phyloP scores from a whole-genome alignment of 2,888 invertebrate genomes.

The Phalera bucephala region DNA sequence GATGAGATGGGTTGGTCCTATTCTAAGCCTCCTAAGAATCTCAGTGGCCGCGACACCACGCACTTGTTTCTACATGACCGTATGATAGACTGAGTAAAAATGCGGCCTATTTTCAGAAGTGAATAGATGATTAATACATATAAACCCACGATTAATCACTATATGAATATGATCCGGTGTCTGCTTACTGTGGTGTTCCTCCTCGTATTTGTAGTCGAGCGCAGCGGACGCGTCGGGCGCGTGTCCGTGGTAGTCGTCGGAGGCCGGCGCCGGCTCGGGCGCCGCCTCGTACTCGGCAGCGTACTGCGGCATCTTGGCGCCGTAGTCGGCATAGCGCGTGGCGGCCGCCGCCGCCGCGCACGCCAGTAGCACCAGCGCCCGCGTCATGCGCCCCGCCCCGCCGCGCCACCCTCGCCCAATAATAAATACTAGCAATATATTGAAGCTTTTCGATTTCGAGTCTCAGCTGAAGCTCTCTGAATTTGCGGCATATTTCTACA shows the following conservation, averaged over 20 bases:
- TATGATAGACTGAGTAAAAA: too few species aligned
- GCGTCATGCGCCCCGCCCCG: conserved; percentile 16
- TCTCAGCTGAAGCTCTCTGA: conserved; percentile 28
- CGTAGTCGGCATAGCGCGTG: conserved; percentile 55
- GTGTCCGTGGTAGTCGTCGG: conserved; percentile 54
- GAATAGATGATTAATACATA: too few species aligned
- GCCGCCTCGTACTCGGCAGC: conserved; percentile 46
- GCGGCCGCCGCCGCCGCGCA: conserved; percentile 36
- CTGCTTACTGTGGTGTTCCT: conserved; percentile 42
- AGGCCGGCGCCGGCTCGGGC: conserved; percentile 21
- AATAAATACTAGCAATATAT: conserved; percentile 13
- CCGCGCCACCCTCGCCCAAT: conserved; percentile 7
- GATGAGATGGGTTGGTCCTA: too few species aligned
- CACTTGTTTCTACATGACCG: too few species aligned
- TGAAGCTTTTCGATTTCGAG: conserved; percentile 16
- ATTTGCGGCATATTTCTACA: conserved; percentile 54
- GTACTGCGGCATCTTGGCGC: conserved; percentile 63
- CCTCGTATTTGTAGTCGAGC: conserved; percentile 65
- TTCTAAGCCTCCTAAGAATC: too few species aligned
- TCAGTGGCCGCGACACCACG: too few species aligned
- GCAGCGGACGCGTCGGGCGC: conserved; percentile 52
- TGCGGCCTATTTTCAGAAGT: too few species aligned
- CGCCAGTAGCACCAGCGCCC: conserved; percentile 33
- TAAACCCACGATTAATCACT: too few species aligned
- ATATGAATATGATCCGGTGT: too few species aligned